Base-by-base conservation (phyloP, 2,888 invertebrate species). In the Drosophila conformis region DNA sequence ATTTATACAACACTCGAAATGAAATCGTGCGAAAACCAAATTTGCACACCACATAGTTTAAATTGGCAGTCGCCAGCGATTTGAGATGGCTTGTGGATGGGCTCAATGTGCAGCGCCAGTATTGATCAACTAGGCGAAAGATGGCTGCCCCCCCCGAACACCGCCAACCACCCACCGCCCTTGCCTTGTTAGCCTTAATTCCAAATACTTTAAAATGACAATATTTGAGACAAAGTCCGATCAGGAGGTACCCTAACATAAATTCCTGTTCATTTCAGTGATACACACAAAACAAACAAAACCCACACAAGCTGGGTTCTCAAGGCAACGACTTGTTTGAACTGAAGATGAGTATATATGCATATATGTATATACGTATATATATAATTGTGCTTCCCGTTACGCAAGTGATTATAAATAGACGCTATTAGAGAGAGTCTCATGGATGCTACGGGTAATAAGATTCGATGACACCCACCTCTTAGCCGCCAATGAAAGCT, bases 11-110 rank as follows among this genome's bases (percentile, higher is more conserved):
- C 74, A 81, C 74, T 83, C 81, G 73, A 79, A 83, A 81, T 70
- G 74, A 83, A 83, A 83, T 87, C 87, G 83, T 83, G 83, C 87
- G 84, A 87, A 87, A 83, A 73, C 69, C 74, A 75, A 86, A 83
- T 83, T 86, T 86, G 69, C 80, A 67, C 83, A 69, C 70, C 85
- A 69, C 71, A 76, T 62, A 60, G 52, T 35, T 76, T n/a, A 59
- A 76, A 71, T 71, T 40, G 51, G 58, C 40, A 42, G 54, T 18
- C 51, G 15, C n/a, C 27, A 42, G 38, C 56, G 42, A 38, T 40
- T 25, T 18, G 33, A 46, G 56, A 18, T 63, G 42, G 27, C 57
- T 54, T 49, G 21, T 38, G 51, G 21, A 51, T 57, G 68, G 38
- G 49, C 11, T 33, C 53, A 51, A 31, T 27, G 62, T 48, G 51